Evolutionary conservation across 2,797 vertebrate species (phyloP), one percentile per base, ranked within the genome.

Genomic region (Eupleurogrammus muticus): DNA sequence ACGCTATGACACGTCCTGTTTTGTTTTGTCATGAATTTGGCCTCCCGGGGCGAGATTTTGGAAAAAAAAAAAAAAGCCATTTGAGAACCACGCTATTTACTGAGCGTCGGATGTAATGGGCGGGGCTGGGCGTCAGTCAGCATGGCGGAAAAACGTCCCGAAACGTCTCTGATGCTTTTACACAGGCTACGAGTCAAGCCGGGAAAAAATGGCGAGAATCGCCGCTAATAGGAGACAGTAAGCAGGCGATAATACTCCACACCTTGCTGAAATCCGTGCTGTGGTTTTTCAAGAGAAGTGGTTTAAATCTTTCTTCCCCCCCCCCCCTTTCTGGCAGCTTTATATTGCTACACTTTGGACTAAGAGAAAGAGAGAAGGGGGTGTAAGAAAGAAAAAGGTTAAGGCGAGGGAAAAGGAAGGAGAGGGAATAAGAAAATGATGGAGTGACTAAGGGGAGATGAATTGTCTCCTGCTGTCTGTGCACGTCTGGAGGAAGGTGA

Each of bases 11-110:
- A 83, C 70, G 73, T 77, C 83, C 54, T 83, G 75, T 85, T 87
- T 78, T 90, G 85, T 89, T 88, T n/a, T 85, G 85, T 89, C 86
- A 90, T 93, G 86, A 92, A 92, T 91, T 87, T 66, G 47, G 62
- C 54, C 66, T 86, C 49, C 59, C 21, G 4, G 73, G 73, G n/a
- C n/a, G n/a, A n/a, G n/a, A n/a, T n/a, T n/a, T n/a, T n/a, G n/a
- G n/a, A n/a, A n/a, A n/a, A n/a, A n/a, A n/a, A n/a, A n/a, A n/a
- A 85, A 80, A 76, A 73, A 58, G 9, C 13, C 58, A 52, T 69
- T 73, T 23, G 9, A 77, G 74, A 82, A 79, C 76, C 40, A 62
- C 54, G 73, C 63, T 83, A 83, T 90, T 91, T 88, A 89, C 79
- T 80, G 73, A 81, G 71, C 66, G 86, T 89, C 83, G 87, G 65